Percentiles rank a stretch among this genome's conserved stretches.
Evolutionary conservation across 2,888 invertebrate species (phyloP).

Genomic region (Agrilus cyanescens): DNA sequence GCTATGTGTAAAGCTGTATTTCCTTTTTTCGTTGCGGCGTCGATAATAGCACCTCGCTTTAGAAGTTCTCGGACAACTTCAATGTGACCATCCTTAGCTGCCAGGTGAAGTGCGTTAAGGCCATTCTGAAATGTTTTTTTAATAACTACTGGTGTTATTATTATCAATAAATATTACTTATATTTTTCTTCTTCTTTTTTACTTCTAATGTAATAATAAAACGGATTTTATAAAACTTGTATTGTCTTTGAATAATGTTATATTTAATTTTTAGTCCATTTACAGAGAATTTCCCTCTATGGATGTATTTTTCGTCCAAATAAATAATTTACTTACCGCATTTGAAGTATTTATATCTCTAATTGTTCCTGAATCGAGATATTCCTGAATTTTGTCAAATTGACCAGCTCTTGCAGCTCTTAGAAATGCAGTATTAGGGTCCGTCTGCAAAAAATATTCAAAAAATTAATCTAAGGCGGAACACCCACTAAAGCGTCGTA

Average conservation of each 20-base stretch:
- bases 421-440: conserved; percentile 93
- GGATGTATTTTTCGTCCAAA: conserved; percentile 1
- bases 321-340: conserved; percentile 61
- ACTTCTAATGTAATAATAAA: too few relatives aligned
- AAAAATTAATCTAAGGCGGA: too few relatives aligned
- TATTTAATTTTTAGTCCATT: too few relatives aligned
- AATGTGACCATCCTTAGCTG: conserved; percentile 95
- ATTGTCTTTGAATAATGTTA: too few relatives aligned
- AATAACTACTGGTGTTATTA: not conserved
- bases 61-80: conserved; percentile 86
- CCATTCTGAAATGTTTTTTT: conserved; percentile 65
- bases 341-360: conserved; percentile 97
- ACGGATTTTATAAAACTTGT: too few relatives aligned
- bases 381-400: conserved; percentile 86
- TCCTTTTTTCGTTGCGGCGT: conserved; percentile 96
- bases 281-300: too few relatives aligned
- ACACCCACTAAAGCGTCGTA: too few relatives aligned
- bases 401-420: conserved; percentile 96
- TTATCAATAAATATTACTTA: not conserved
- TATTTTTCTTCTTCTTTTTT: too few relatives aligned
- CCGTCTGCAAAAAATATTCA: conserved; percentile 29
- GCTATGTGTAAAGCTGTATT: conserved; percentile 95
- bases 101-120: conserved; percentile 91
- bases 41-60: conserved; percentile 81
- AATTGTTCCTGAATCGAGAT: conserved; percentile 72